These are phyloP conservation scores for Yponomeuta cagnagella DNA, from an alignment of 2,888 invertebrate genomes.

Conservation along the genomic window DNA sequence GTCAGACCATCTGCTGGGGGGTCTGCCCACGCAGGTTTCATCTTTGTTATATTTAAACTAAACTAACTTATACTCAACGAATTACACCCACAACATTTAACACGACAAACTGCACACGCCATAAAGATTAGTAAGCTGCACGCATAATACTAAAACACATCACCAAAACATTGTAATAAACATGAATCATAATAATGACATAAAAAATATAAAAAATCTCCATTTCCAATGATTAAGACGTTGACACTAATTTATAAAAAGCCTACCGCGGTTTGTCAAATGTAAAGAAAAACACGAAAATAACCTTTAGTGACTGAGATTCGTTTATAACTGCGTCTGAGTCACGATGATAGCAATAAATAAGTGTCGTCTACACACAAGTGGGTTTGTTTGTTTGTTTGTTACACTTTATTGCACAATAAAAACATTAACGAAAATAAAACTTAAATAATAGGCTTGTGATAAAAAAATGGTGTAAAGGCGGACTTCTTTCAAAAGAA, in stretches of 20 bases:
- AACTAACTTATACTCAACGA: too few relatives aligned
- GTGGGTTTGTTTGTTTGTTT: too few relatives aligned
- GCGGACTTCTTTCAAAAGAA: too few relatives aligned
- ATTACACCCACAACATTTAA: background rate
- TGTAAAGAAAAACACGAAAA: conserved; percentile 3
- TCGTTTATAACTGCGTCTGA: conserved; percentile 3
- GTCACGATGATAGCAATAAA: conserved; percentile 10
- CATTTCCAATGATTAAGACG: conserved; percentile 8
- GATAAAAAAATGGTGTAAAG: too few relatives aligned
- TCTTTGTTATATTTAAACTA: too few relatives aligned
- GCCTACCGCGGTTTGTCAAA: background rate
- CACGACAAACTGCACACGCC: background rate
- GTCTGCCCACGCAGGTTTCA: background rate
- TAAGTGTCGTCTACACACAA: conserved; percentile 4
- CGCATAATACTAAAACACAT: background rate
- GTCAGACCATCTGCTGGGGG: too few relatives aligned
- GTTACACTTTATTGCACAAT: too few relatives aligned
- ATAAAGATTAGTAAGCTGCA: background rate
- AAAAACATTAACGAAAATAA: too few relatives aligned
- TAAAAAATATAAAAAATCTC: background rate
- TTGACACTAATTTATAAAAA: conserved; percentile 12
- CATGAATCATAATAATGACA: background rate
- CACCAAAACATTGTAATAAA: background rate
- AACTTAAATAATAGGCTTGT: too few relatives aligned
- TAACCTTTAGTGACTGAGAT: background rate